Evolutionary conservation across 2,113 vertebrate species (phyloP), one percentile per base, ranked within the genome.

Genomic region (Syngnathus typhle): DNA sequence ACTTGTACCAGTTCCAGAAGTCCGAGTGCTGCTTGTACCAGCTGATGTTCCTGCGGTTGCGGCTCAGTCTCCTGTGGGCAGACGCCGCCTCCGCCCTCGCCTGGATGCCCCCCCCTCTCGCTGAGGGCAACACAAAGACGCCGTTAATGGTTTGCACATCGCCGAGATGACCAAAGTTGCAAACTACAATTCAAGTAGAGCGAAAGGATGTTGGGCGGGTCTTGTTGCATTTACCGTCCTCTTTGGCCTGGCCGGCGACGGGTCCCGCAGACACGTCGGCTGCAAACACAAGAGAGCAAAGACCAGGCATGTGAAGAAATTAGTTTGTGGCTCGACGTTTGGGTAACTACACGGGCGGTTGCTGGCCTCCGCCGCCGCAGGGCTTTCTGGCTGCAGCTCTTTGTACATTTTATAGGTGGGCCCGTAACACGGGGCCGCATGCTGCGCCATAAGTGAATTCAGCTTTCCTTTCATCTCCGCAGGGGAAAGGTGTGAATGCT

Each of bases 1-100:
- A 92, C 73, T 93, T 92, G 87, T 93, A 93, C 88, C 91, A 91
- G 73, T 56, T 78, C 92, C 91, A 93, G 87, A 92, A 93, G 81
- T 93, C 92, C 0, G 92, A 89, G 81, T 92, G 79, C 72, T 92
- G 86, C 38, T 91, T 90, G 87, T 91, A 91, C 90, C 91, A 91
- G 82, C 90, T 93, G 85, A 92, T 88, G 82, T 92, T 92, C 75
- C 92, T 89, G 66, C 90, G 87, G 76, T 88, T 87, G 13, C 92
- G 89, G 56, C 81, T 75, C 60, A 91, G 81, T 70, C 64, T 89
- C 68, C 84, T 85, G 49, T 87, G 62, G 0, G 15, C 43, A 6
- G 72, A 79, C 3, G 68, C 77, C 5, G 71, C 64, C 0, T 55
- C 60, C 0, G 81, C 63, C 6, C 12, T 81, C 55, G 87, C 82